These are phyloP conservation scores for Archocentrus centrarchus DNA, from an alignment of 2,113 vertebrate species.

Conservation along the genomic window DNA sequence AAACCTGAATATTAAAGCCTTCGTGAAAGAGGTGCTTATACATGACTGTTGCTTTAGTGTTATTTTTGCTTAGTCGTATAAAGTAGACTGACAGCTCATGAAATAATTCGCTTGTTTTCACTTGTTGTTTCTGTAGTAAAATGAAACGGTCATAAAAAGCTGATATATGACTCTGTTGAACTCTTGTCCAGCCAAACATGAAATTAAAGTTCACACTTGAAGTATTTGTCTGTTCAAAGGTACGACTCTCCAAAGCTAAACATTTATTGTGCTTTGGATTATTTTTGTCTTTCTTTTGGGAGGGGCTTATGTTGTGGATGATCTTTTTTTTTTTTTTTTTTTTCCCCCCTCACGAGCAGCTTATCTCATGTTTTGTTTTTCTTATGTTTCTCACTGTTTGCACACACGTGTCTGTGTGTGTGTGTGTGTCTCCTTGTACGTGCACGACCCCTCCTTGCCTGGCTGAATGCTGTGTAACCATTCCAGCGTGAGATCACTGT, in stretches of 20 bases:
- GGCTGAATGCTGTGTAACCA: slow-evolving; percentile 79
- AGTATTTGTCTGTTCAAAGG: background rate
- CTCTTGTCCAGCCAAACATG: slow-evolving; percentile 14
- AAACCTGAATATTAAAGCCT: no score
- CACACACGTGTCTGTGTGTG: slow-evolving; percentile 20
- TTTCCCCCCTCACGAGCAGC: background rate
- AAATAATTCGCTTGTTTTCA: background rate
- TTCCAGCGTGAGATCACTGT: slow-evolving; percentile 91
- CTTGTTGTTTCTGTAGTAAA: background rate
- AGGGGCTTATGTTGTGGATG: background rate
- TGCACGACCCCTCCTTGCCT: slow-evolving; percentile 40
- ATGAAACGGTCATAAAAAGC: slow-evolving; percentile 4
- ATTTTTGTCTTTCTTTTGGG: slow-evolving; percentile 15
- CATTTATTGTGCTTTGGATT: background rate
- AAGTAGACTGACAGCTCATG: background rate
- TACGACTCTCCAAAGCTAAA: background rate
- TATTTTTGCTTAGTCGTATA: background rate
- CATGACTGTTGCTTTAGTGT: background rate
- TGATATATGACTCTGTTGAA: background rate
- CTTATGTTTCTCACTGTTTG: slow-evolving; percentile 16
- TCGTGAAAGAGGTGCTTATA: background rate
- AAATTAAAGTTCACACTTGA: slow-evolving; percentile 33
- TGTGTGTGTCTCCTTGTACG: slow-evolving; percentile 37
- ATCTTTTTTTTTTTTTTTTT: background rate
- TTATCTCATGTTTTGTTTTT: slow-evolving; percentile 38